A percentile compares a stretch with the other conserved stretches of the same genome.
Evolutionary conservation across 2,113 vertebrate species (phyloP).

Genomic region (Galemys pyrenaicus): DNA sequence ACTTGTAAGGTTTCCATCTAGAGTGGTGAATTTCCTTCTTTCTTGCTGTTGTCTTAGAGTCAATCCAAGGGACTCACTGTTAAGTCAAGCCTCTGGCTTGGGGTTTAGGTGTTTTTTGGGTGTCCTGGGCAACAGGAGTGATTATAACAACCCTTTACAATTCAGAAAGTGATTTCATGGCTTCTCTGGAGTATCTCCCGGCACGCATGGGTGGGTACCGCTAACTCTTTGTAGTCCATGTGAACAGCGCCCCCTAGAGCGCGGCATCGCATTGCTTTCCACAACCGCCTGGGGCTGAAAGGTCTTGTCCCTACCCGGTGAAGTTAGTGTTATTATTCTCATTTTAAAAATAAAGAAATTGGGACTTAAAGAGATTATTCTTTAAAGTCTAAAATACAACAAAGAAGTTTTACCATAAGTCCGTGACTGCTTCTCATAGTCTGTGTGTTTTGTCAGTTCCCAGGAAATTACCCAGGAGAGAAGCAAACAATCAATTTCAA

Average conservation of each 20-base stretch:
- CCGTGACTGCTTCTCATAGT: neutral
- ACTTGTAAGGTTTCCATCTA: neutral
- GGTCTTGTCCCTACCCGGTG: neutral
- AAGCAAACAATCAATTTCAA: conserved; percentile 70
- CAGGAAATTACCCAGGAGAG: conserved; percentile 73
- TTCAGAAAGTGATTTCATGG: neutral
- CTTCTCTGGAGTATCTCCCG: neutral
- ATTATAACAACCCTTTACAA: neutral
- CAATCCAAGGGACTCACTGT: neutral
- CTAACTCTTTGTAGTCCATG: rapidly evolving
- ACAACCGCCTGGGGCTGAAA: neutral
- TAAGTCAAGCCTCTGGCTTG: neutral
- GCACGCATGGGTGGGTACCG: neutral
- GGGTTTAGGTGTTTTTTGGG: neutral
- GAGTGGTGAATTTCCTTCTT: neutral
- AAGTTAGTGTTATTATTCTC: neutral
- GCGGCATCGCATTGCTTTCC: rapidly evolving
- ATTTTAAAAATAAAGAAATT: conserved; percentile 41
- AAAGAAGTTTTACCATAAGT: conserved; percentile 21
- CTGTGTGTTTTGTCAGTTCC: conserved; percentile 60
- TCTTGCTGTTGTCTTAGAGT: neutral
- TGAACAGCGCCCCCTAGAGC: neutral
- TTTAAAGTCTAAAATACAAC: conserved; percentile 11
- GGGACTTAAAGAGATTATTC: neutral
- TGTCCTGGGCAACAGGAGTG: neutral